These are phyloP conservation scores for Metacarcinus magister DNA, from an alignment of 2,888 invertebrate species.

Conservation along the genomic window DNA sequence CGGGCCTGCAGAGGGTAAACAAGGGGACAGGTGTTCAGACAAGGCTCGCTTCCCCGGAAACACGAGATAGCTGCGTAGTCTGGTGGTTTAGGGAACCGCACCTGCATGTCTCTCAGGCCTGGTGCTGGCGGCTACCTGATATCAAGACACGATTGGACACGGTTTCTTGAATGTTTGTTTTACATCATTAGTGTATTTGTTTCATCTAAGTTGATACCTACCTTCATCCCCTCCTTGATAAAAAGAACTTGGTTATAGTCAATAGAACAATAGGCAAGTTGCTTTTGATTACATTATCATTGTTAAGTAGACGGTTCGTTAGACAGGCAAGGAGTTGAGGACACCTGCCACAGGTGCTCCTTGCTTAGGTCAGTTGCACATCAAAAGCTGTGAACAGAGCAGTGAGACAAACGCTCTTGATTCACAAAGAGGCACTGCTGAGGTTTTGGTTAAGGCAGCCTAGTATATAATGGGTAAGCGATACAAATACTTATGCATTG, in stretches of 20 bases:
- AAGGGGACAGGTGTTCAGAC: conserved; percentile 53
- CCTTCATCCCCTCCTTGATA: background rate
- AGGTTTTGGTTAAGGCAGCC: background rate
- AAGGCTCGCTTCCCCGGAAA: conserved; percentile 47
- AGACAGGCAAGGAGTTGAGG: background rate
- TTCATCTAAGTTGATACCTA: background rate
- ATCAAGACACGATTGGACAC: background rate
- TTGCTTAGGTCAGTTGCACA: background rate
- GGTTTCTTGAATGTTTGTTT: background rate
- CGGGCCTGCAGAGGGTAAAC: background rate
- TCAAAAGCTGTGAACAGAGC: background rate
- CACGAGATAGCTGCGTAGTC: background rate
- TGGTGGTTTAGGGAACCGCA: background rate
- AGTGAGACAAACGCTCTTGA: background rate
- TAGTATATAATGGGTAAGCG: background rate
- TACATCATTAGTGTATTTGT: background rate
- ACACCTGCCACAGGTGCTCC: background rate
- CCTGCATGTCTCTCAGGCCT: background rate
- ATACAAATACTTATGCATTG: background rate
- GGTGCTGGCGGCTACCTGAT: background rate
- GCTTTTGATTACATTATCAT: background rate
- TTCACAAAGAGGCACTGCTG: background rate
- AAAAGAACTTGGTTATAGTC: background rate
- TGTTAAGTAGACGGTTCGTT: background rate
- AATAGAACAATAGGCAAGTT: background rate